phyloP scores from a whole-genome alignment of 2,113 vertebrate species.

The Maccullochella peelii region DNA sequence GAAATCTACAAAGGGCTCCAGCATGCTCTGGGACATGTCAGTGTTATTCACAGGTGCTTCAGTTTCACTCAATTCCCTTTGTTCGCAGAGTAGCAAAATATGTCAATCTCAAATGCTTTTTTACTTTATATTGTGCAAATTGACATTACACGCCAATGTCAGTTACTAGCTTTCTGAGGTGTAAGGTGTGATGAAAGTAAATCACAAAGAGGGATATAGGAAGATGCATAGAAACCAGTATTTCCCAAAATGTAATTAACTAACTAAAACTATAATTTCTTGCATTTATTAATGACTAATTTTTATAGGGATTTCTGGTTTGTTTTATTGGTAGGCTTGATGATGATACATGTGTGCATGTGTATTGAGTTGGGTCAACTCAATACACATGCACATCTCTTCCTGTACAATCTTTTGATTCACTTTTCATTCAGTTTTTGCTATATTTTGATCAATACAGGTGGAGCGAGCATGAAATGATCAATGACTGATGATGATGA shows the following conservation, averaged over 20 bases:
- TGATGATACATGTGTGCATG: neutral
- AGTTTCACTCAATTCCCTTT: neutral
- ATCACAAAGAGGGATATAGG: neutral
- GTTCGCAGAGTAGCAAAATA: neutral
- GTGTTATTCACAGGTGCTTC: slow-evolving; percentile 15
- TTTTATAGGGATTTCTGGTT: neutral
- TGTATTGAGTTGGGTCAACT: neutral
- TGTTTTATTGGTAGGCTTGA: neutral
- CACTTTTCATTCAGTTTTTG: neutral
- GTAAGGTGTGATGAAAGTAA: slow-evolving; percentile 13
- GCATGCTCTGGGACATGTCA: slow-evolving; percentile 12
- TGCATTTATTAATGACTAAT: neutral
- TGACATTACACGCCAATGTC: neutral
- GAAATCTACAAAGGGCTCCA: neutral
- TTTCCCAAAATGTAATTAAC: neutral
- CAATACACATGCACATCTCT: too few species aligned
- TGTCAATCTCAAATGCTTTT: neutral
- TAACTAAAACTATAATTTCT: neutral
- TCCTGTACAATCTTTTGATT: neutral
- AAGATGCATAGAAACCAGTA: neutral
- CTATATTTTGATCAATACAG: neutral
- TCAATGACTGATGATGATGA: neutral
- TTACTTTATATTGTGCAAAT: neutral
- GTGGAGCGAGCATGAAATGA: neutral
- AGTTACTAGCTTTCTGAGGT: neutral